A percentile compares a stretch with the other conserved stretches of the same genome.
Conservation (phyloP, 2,113 vertebrate species). For the Campylorhamphus procurvoides region DNA sequence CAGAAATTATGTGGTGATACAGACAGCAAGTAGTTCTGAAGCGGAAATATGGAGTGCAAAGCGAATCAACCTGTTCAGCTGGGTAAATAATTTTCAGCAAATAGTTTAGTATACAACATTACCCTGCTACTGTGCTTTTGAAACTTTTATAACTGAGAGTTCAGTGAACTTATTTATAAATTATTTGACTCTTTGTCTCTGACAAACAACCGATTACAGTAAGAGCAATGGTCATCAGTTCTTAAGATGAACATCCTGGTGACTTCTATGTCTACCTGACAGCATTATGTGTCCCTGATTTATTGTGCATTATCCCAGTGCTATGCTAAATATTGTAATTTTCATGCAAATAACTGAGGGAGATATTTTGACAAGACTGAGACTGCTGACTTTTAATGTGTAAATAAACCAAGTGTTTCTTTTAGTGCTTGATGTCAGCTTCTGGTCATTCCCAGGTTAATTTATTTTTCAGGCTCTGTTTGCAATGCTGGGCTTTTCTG, state of each 20-base stretch:
- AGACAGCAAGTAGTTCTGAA: not conserved
- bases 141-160: not conserved
- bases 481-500: not conserved
- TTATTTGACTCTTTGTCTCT: not conserved
- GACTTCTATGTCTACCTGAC: not conserved
- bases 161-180: not conserved
- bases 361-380: not conserved
- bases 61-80: not conserved
- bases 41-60: not conserved
- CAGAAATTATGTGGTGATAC: not conserved
- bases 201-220: not conserved
- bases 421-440: not conserved
- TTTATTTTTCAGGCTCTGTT: not conserved
- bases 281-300: not conserved
- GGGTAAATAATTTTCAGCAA: not conserved
- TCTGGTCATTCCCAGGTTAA: not conserved
- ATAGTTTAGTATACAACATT: not conserved
- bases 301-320: not conserved
- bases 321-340: not conserved
- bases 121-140: not conserved
- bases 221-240: not conserved
- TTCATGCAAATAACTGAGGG: not conserved
- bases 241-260: not conserved
- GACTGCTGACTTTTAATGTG: not conserved
- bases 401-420: not conserved